These are phyloP conservation scores for Zygothrica quintamaculata DNA, from an alignment of 2,888 invertebrate genomes.

Conservation along the genomic window DNA sequence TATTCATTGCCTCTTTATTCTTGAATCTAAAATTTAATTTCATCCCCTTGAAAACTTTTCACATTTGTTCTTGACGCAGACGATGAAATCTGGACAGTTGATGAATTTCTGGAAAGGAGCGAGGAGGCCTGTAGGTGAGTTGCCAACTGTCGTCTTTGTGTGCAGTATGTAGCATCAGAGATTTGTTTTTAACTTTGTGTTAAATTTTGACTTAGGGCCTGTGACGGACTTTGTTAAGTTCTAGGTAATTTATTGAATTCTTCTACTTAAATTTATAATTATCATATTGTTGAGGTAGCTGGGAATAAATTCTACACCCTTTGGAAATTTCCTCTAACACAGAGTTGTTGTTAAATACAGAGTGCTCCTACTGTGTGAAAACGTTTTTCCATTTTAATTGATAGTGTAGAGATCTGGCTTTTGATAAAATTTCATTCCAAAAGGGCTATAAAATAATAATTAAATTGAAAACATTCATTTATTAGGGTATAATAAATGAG, in stretches of 20 bases:
- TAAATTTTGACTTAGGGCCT: neutral
- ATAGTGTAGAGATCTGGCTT: too few relatives aligned
- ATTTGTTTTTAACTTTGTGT: slow-evolving; percentile 62
- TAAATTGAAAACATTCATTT: neutral
- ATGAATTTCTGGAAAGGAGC: slow-evolving; percentile 92
- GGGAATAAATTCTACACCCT: too few relatives aligned
- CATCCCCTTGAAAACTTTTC: slow-evolving; percentile 65
- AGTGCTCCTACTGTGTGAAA: too few relatives aligned
- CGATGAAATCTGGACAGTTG: slow-evolving; percentile 94
- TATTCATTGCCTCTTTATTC: slow-evolving; percentile 14
- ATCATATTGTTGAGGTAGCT: slow-evolving; percentile 44
- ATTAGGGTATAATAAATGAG: slow-evolving; percentile 6
- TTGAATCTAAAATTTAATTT: slow-evolving; percentile 39
- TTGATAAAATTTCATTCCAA: too few relatives aligned
- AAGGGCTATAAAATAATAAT: too few relatives aligned
- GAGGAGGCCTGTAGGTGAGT: slow-evolving; percentile 90
- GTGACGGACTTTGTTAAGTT: slow-evolving; percentile 37
- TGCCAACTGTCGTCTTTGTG: slow-evolving; percentile 37
- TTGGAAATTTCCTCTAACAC: too few relatives aligned
- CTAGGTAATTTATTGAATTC: slow-evolving; percentile 69
- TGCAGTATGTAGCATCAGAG: slow-evolving; percentile 51
- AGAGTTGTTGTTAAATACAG: too few relatives aligned
- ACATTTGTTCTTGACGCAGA: slow-evolving; percentile 84
- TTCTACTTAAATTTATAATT: slow-evolving; percentile 48
- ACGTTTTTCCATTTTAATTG: too few relatives aligned